phyloP scores from a whole-genome alignment of 2,113 vertebrate species.

The Hiodon tergisus region DNA sequence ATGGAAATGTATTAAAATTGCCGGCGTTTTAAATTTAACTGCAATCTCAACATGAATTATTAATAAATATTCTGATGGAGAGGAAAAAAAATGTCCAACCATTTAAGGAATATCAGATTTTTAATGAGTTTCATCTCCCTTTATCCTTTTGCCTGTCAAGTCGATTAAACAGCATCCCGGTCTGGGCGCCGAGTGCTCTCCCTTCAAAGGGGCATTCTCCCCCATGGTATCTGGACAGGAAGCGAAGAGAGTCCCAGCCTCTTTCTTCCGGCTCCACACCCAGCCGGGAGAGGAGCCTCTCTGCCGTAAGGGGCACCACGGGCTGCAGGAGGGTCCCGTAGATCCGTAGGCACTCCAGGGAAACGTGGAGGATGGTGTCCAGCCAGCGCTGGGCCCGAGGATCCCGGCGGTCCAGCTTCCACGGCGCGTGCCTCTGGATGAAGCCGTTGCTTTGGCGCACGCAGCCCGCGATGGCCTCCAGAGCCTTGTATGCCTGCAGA shows the following conservation, averaged over 20 bases:
- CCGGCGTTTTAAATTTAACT: too few species aligned
- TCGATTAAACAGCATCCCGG: slow-evolving; percentile 76
- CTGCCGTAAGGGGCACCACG: slow-evolving; percentile 65
- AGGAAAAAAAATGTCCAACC: background rate
- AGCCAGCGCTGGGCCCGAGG: slow-evolving; percentile 65
- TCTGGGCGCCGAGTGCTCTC: slow-evolving; percentile 70
- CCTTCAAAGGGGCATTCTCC: slow-evolving; percentile 73
- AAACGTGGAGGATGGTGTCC: slow-evolving; percentile 77
- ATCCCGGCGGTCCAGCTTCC: slow-evolving; percentile 71
- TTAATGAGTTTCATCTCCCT: slow-evolving; percentile 8
- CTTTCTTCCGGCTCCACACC: slow-evolving; percentile 67
- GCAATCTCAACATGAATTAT: too few species aligned
- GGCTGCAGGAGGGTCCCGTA: slow-evolving; percentile 87
- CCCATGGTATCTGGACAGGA: slow-evolving; percentile 66
- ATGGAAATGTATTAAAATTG: too few species aligned
- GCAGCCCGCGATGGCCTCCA: slow-evolving; percentile 74
- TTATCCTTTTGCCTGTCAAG: slow-evolving; percentile 53
- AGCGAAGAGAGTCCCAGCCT: slow-evolving; percentile 53
- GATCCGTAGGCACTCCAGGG: slow-evolving; percentile 80
- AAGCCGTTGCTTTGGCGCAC: slow-evolving; percentile 83
- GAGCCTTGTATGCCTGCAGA: slow-evolving; percentile 80
- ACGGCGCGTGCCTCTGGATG: slow-evolving; percentile 81
- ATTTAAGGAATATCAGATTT: background rate
- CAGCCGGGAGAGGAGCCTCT: slow-evolving; percentile 75
- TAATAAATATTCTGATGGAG: background rate